These are phyloP conservation scores for Merluccius polli DNA, from an alignment of 2,797 vertebrate genomes.

Conservation along the genomic window DNA sequence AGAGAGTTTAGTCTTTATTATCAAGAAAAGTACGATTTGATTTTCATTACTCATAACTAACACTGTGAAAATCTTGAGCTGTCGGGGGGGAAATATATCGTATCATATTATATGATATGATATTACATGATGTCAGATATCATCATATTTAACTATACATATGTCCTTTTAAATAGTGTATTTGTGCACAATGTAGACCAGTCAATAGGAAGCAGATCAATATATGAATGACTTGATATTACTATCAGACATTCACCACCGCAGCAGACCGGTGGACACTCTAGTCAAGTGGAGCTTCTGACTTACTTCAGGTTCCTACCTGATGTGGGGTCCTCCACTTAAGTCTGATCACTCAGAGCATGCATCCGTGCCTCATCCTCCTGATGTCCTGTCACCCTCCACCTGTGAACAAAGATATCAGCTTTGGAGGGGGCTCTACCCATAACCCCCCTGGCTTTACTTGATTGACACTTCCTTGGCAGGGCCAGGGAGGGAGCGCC, in stretches of 20 bases:
- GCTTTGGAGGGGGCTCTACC: slow-evolving; percentile 15
- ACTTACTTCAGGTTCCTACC: background rate
- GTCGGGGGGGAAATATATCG: background rate
- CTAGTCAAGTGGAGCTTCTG: background rate
- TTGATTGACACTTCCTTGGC: slow-evolving; percentile 36
- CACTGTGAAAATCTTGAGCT: background rate
- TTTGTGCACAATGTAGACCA: background rate
- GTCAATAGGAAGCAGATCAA: background rate
- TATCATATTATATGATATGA: no score
- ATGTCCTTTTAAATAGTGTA: background rate
- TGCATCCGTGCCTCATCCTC: slow-evolving; percentile 23
- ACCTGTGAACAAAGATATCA: slow-evolving; percentile 29
- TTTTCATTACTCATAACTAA: background rate
- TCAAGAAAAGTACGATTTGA: background rate
- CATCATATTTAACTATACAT: background rate
- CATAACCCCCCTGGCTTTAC: slow-evolving; percentile 24
- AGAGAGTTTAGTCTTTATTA: background rate
- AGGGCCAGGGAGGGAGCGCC: background rate
- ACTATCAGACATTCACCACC: background rate
- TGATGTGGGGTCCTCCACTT: background rate
- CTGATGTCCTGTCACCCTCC: slow-evolving; percentile 27
- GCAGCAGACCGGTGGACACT: background rate
- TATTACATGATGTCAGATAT: background rate
- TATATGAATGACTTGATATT: background rate
- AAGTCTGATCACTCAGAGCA: slow-evolving; percentile 1